A percentile compares a stretch with the other conserved stretches of the same genome.
Evolutionary conservation across 2,888 invertebrate species (phyloP).

Genomic region (Zygogramma bicolorata): DNA sequence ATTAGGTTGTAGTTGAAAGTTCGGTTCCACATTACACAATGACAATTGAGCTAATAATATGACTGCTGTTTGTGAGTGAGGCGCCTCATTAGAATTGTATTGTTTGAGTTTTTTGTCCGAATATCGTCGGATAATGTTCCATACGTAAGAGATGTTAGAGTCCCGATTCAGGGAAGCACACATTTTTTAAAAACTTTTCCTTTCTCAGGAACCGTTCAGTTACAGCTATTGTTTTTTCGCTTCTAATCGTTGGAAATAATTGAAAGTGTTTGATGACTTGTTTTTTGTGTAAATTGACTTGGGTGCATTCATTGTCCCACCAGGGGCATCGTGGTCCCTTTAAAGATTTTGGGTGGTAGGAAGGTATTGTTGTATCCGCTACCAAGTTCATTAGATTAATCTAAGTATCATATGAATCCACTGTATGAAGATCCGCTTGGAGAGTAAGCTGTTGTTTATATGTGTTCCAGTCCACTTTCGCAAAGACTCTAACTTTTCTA

Average conservation of each 20-base stretch:
- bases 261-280: neutral
- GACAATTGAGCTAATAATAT: neutral
- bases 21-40: neutral
- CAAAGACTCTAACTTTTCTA: neutral
- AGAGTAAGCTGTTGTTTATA: neutral
- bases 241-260: neutral
- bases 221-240: neutral
- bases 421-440: too few species aligned
- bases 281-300: neutral
- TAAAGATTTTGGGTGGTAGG: too few species aligned
- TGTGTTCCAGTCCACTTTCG: neutral
- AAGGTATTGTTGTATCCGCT: neutral
- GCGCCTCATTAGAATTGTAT: neutral
- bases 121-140: neutral
- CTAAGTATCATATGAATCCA: neutral
- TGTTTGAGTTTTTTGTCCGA: neutral
- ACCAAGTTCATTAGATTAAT: neutral
- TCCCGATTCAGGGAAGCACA: neutral
- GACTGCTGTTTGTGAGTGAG: neutral
- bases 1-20: neutral
- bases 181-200: neutral
- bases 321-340: neutral
- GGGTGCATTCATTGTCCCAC: neutral
- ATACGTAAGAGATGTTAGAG: neutral
- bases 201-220: neutral